Conservation (phyloP, 2,888 invertebrate genomes). For the Drosophila neutralis region DNA sequence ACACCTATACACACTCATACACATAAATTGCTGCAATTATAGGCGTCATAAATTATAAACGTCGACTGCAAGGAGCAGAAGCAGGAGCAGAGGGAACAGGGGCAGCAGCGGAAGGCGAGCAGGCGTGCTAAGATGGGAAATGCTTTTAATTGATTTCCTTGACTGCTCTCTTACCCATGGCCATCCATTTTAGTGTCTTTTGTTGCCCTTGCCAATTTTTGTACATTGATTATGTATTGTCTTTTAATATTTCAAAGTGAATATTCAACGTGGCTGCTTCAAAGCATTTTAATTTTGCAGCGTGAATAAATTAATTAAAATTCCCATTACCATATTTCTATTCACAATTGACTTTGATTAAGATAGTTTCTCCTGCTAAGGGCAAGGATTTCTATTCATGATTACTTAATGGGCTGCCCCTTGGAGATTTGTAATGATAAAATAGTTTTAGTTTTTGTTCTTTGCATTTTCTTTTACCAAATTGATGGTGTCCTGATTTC, state of each 20-base stretch:
- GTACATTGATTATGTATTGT: conserved; percentile 40
- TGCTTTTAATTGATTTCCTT: conserved; percentile 74
- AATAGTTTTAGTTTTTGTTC: not conserved
- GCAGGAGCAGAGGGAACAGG: not conserved
- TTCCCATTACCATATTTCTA: not conserved
- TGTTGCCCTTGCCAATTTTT: conserved; percentile 33
- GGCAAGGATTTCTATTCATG: not conserved
- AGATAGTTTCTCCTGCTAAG: not conserved
- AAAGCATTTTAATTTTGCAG: conserved; percentile 18
- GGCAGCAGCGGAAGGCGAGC: not conserved
- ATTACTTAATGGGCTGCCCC: not conserved
- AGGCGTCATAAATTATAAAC: conserved; percentile 77
- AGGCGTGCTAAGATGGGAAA: conserved; percentile 40
- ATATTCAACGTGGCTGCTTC: not conserved
- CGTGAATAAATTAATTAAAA: conserved; percentile 34
- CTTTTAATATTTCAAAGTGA: conserved; percentile 19
- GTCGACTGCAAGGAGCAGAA: conserved; percentile 22
- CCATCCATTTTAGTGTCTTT: conserved; percentile 31
- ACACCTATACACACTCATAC: conserved; percentile 20
- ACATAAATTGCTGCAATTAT: conserved; percentile 77
- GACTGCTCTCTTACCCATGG: conserved; percentile 24
- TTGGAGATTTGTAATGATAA: not conserved
- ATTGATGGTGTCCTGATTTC: not conserved
- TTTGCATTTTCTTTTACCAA: not conserved
- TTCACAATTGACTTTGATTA: conserved; percentile 28